Evolutionary conservation across 2,888 invertebrate species (phyloP), one percentile per base, ranked within the genome.

Genomic region (Chrysotoxum bicinctum): DNA sequence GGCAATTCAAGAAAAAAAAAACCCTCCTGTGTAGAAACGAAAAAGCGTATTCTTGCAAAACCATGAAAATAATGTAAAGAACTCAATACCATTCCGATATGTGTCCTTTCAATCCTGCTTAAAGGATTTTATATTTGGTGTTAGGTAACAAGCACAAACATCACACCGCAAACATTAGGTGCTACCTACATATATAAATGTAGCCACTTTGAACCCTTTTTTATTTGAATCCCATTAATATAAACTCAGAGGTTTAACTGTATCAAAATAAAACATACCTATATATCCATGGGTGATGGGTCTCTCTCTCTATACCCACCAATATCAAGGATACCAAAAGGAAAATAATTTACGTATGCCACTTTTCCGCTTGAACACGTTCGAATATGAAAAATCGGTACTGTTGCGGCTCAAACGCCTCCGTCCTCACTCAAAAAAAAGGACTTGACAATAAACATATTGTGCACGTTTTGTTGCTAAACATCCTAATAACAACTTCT

Each of bases 211-310:
- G 81, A 85, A 85, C 85, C 85, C 64, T 64, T 64, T 84, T 85
- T 80, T 85, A 85, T 85, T 85, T 85, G 85, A 81, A 85, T 85
- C 85, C 69, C 81, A 85, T 85, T 85, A 26, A 81, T 85, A 58
- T 54, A 30, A 32, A 68, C 73, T 69, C 54, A 77, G 45, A 72
- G 84, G 60, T 66, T 80, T 84, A 70, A 80, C 75, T 70, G 79
- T 75, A 85, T 80, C 75, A 75, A 40, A 43, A 62, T 45, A 76
- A n/a, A n/a, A n/a, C n/a, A n/a, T n/a, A n/a, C n/a, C n/a, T n/a
- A 85, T 75, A 70, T 50, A 80, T 84, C 58, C 56, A 60, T 72
- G 64, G 79, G 74, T 74, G 69, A 43, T 35, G 3, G 16, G 45
- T 0, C 8, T 12, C 52, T 52, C 0, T 16, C 3, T 12, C 2